These are phyloP conservation scores for Dichetophora obliterata DNA, from an alignment of 2,888 invertebrate species.

Conservation along the genomic window DNA sequence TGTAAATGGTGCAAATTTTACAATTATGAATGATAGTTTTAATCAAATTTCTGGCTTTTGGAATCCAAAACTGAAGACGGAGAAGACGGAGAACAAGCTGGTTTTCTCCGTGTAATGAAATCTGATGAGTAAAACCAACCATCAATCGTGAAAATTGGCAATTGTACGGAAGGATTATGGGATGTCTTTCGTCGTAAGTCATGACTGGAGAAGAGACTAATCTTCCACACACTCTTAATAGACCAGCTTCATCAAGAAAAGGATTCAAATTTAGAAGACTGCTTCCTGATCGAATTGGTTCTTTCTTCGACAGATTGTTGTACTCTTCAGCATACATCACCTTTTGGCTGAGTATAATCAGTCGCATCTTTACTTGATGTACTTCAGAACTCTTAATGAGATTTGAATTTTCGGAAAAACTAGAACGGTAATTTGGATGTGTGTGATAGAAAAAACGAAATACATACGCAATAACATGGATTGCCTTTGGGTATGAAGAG, in stretches of 20 bases:
- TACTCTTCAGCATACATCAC: too few relatives aligned
- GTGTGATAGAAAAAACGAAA: not conserved
- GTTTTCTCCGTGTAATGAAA: not conserved
- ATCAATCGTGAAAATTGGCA: not conserved
- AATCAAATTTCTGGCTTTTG: not conserved
- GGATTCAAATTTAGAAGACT: not conserved
- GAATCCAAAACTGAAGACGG: conserved; percentile 4
- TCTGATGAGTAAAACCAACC: not conserved
- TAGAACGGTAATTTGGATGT: not conserved
- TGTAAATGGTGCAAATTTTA: too few relatives aligned
- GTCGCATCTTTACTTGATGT: too few relatives aligned
- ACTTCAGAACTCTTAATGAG: not conserved
- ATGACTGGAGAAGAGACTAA: not conserved
- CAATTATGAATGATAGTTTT: too few relatives aligned
- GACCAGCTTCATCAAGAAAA: not conserved
- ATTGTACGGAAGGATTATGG: not conserved
- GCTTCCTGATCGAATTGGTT: not conserved
- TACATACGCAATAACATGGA: too few relatives aligned
- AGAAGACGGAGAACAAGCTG: not conserved
- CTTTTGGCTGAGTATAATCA: too few relatives aligned
- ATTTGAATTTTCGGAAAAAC: not conserved
- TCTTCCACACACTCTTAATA: not conserved
- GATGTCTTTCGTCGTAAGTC: not conserved
- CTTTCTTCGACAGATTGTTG: conserved; percentile 7
- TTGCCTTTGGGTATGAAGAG: not conserved